A percentile compares a stretch with the other conserved stretches of the same genome.
Evolutionary conservation across 1,140 invertebrate species (phyloP).

Genomic region (Phthorimaea operculella): DNA sequence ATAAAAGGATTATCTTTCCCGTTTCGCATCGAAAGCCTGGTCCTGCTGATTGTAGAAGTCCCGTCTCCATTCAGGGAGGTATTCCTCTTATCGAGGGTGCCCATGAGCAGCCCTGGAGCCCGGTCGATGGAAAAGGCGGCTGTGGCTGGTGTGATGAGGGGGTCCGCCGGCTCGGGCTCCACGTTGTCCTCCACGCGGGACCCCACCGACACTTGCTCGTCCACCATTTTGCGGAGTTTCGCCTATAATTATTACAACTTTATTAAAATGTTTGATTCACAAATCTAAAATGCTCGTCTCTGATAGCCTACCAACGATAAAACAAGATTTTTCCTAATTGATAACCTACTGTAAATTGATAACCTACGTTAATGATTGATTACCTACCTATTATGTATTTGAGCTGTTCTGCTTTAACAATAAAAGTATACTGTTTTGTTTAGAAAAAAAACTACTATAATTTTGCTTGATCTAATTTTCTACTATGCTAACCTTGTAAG

Average conservation of each 20-base stretch:
- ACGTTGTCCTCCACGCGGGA: conserved; percentile 54
- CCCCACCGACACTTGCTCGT: conserved; percentile 64
- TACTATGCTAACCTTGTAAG: too few species aligned
- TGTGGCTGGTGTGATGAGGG: conserved; percentile 63
- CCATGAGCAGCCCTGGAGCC: conserved; percentile 50
- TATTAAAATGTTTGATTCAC: too few species aligned
- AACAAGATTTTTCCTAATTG: too few species aligned
- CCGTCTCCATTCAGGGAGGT: conserved; percentile 52
- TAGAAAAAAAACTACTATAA: too few species aligned
- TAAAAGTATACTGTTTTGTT: too few species aligned
- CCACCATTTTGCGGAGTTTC: conserved; percentile 69
- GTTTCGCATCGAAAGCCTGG: conserved; percentile 55
- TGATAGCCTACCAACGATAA: too few species aligned
- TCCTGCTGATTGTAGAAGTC: conserved; percentile 48
- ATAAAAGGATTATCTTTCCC: conserved; percentile 62
- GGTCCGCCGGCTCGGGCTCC: conserved; percentile 62
- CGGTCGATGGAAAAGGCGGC: conserved; percentile 44
- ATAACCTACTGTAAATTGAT: too few species aligned
- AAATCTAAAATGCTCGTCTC: too few species aligned
- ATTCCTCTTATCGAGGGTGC: conserved; percentile 57
- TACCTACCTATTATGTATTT: too few species aligned
- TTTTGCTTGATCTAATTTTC: too few species aligned
- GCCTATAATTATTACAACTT: conserved; percentile 30
- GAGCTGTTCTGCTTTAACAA: too few species aligned
- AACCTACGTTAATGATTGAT: too few species aligned